phyloP scores from a whole-genome alignment of 2,797 vertebrate species.

The Mormyrus proboscirostris region DNA sequence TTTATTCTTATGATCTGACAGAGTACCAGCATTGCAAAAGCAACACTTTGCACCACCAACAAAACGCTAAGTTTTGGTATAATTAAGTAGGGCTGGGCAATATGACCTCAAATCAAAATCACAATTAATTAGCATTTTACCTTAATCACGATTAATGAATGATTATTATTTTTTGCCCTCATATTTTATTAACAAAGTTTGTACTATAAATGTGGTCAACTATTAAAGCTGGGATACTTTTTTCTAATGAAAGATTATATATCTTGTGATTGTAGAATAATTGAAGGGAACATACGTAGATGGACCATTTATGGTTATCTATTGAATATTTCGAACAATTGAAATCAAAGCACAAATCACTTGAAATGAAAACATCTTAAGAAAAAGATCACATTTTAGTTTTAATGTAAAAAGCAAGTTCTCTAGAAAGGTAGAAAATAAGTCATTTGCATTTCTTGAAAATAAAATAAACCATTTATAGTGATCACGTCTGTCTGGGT shows the following conservation, averaged over 20 bases:
- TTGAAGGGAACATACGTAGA: neutral
- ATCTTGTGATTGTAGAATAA: neutral
- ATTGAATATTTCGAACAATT: neutral
- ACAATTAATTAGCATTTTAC: neutral
- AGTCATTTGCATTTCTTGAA: neutral
- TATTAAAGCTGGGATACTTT: neutral
- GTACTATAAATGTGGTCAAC: neutral
- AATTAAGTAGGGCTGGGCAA: neutral
- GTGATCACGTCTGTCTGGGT: neutral
- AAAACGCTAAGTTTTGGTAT: neutral
- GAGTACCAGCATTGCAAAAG: neutral
- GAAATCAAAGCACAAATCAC: neutral
- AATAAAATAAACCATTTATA: neutral
- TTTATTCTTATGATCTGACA: neutral
- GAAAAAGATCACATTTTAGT: neutral
- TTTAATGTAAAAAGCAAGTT: neutral
- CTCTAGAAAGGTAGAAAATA: neutral
- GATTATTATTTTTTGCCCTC: neutral
- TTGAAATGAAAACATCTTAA: neutral
- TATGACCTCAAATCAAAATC: neutral
- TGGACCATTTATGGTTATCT: neutral
- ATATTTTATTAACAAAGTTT: neutral
- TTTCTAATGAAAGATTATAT: neutral
- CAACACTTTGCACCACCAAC: neutral
- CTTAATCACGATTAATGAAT: neutral